Percentiles rank a stretch among this genome's conserved stretches.
Evolutionary conservation across 2,888 invertebrate species (phyloP).

Genomic region (Erannis defoliaria): DNA sequence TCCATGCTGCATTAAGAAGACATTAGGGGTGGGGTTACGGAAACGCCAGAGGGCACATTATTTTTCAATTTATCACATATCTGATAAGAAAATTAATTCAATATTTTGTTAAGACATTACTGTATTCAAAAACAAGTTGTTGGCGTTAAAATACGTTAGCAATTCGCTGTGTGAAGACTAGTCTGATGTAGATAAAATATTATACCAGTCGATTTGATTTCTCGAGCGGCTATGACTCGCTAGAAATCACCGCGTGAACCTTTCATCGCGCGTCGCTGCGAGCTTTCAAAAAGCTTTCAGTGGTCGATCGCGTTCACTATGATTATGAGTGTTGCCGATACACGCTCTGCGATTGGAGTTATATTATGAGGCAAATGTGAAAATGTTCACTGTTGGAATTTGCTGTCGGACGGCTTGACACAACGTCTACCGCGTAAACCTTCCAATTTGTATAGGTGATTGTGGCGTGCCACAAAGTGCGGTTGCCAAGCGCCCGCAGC

Average conservation of each 20-base stretch:
- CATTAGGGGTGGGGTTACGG: conserved; percentile 74
- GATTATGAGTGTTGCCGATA: conserved; percentile 74
- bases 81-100: conserved; percentile 59
- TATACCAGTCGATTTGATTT: conserved; percentile 57
- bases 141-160: neutral
- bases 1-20: conserved; percentile 83
- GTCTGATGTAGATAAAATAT: conserved; percentile 37
- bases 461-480: conserved; percentile 67
- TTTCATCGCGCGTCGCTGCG: conserved; percentile 76
- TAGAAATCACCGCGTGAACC: conserved; percentile 74
- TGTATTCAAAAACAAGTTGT: neutral
- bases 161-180: conserved; percentile 23
- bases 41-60: conserved; percentile 73
- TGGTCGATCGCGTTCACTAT: conserved; percentile 74
- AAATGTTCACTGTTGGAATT: conserved; percentile 50
- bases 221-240: conserved; percentile 64
- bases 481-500: conserved; percentile 78
- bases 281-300: conserved; percentile 85
- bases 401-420: conserved; percentile 50
- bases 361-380: conserved; percentile 53
- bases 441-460: conserved; percentile 65
- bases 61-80: conserved; percentile 77
- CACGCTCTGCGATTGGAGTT: conserved; percentile 62
- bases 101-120: conserved; percentile 32
- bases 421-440: conserved; percentile 56